These are phyloP conservation scores for Thermophis baileyi DNA, from an alignment of 2,113 vertebrate species.

Conservation along the genomic window DNA sequence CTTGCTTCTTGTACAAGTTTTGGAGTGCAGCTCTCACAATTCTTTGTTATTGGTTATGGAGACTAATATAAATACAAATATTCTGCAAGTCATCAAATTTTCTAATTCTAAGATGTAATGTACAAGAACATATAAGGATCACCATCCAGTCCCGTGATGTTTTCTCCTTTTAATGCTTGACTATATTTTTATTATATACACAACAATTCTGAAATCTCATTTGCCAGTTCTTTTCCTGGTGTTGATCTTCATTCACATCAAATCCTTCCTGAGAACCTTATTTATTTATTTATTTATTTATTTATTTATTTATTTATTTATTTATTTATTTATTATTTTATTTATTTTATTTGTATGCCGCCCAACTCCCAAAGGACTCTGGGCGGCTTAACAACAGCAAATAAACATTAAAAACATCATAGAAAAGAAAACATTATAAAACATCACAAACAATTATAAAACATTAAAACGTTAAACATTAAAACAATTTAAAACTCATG, in stretches of 20 bases:
- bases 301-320: too few relatives aligned
- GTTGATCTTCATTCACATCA: neutral
- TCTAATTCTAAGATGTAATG: neutral
- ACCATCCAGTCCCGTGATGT: neutral
- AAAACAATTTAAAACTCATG: too few relatives aligned
- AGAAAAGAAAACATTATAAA: too few relatives aligned
- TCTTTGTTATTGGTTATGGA: neutral
- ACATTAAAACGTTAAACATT: too few relatives aligned
- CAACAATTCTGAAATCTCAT: neutral
- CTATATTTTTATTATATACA: neutral
- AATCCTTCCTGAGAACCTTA: neutral
- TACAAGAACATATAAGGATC: neutral
- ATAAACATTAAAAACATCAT: too few relatives aligned
- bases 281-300: too few relatives aligned
- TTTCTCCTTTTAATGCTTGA: neutral
- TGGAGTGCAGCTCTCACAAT: neutral
- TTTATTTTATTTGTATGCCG: too few relatives aligned
- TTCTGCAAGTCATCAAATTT: neutral
- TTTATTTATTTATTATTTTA: too few relatives aligned
- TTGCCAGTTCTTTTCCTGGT: neutral
- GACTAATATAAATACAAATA: neutral
- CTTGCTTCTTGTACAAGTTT: neutral
- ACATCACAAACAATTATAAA: too few relatives aligned
- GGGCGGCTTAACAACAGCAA: too few relatives aligned
- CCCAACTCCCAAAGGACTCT: too few relatives aligned